Base-by-base conservation (phyloP, 2,113 vertebrate species). In the Pterocles orientalis region DNA sequence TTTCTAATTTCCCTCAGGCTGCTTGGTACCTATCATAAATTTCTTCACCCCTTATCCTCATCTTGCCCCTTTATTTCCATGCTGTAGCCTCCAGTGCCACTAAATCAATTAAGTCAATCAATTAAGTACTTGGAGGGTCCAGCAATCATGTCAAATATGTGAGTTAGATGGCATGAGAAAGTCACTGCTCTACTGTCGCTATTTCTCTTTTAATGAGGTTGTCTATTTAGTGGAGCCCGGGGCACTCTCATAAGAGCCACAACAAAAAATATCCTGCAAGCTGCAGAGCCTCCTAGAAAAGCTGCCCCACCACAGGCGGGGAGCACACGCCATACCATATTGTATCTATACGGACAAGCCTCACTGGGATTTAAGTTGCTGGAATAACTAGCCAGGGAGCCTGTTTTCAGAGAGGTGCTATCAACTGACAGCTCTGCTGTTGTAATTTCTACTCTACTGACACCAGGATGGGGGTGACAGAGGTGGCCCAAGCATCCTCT, bases 101-200 rank as follows among this genome's bases (percentile, higher is more conserved):
- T 95, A 95, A 97, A 97, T 97, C 96, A 97, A 96, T 97, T 97
- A 97, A 96, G 94, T 70, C 93, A 96, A 97, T 97, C 96, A 97
- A 97, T 97, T 97, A 97, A 97, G 93, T 95, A 97, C 94, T 97
- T 89, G 94, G 96, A 96, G 90, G 88, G 94, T 95, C 93, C 92
- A 90, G 95, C 92, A 94, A 97, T 97, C 97, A 96, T 93, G 94
- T 96, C 95, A 95, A 94, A 90, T 94, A 94, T 60, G 90, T 96
- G 96, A 95, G 96, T 92, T 92, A 94, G 93, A 86, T 96, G 96
- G 92, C 91, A 93, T 5, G 83, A 92, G 95, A 95, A 94, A 96
- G 97, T 91, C 96, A 94, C 88, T 83, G 86, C 94, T 94, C 86
- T 82, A 77, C 92, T 86, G 56, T 83, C 58, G 45, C 96, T 95